A percentile compares a stretch with the other conserved stretches of the same genome.
Conservation (phyloP, 2,888 invertebrate species). For the Epinotia bilunana region DNA sequence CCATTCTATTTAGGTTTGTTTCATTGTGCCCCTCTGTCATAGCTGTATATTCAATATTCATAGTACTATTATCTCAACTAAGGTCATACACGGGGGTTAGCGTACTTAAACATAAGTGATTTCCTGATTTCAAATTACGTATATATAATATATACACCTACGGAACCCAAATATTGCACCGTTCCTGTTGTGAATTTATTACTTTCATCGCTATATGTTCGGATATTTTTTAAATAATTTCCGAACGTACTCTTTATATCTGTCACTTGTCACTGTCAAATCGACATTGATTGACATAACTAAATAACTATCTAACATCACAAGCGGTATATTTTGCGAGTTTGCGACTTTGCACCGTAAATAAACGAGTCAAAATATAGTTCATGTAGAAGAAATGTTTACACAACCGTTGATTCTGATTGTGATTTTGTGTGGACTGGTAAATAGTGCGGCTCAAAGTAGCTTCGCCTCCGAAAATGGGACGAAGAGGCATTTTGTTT, state of each 20-base stretch:
- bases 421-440: constrained; percentile 6
- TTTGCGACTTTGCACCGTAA: constrained; percentile 20
- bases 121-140: no score
- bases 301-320: no score
- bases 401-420: constrained; percentile 6
- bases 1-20: no score
- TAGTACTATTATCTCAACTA: no score
- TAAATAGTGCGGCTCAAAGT: constrained; percentile 31
- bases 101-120: no score
- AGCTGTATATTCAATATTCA: no score
- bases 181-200: no score
- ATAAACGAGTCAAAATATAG: constrained; percentile 7
- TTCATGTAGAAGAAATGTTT: constrained; percentile 17
- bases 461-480: constrained; percentile 43
- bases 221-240: neutral
- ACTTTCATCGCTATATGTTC: no score
- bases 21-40: no score
- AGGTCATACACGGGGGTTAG: no score
- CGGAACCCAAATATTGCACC: no score
- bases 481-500: constrained; percentile 63
- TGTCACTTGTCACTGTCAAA: constrained; percentile 8
- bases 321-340: constrained; percentile 34
- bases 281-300: constrained; percentile 13
- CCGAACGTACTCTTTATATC: neutral
- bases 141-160: no score